Evolutionary conservation across 2,888 invertebrate species (phyloP), one percentile per base, ranked within the genome.

Genomic region (Diarsia brunnea): DNA sequence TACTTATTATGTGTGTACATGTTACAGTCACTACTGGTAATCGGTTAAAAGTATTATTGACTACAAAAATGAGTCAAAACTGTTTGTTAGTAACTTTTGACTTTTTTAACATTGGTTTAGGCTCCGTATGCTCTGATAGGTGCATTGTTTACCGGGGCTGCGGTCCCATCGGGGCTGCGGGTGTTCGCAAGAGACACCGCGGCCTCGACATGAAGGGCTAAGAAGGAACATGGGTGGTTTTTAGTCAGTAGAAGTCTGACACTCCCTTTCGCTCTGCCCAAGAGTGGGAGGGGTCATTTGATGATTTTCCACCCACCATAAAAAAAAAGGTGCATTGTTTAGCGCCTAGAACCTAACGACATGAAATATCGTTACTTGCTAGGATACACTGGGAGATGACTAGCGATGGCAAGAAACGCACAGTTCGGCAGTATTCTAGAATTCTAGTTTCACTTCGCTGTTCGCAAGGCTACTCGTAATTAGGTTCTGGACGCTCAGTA

Each of bases 1-100:
- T 64, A 79, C 76, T 81, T 82, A 81, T 82, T 87, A 87, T 72
- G 68, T 45, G 64, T 80, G 24, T 73, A n/a, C n/a, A 75, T 47
- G 70, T 70, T 70, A 49, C 63, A 16, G 43, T 63, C 16, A 43
- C 3, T 4, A 24, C 16, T 63, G 43, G 10, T 16, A 63, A 63
- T 3, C 10, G 10, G 63, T 43, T n/a, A 24, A 63, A 63, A 31
- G 4, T 31, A 60, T 11, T 10, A 19, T 4, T 60, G 58, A 31
- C 45, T 16, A 24, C 19, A 8, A 60, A 60, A 19, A 19, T 0
- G 4, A 19, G 19, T 27, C 5, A 14, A 14, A 55, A 14, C 0
- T 0, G 5, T 24, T 14, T 55, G 38, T 7, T 38, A 38, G 1
- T 55, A 19, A 0, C 7, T 12, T 11, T n/a, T 53, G n/a, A 11